These are phyloP conservation scores for Scopus umbretta DNA, from an alignment of 2,113 vertebrate genomes.

Conservation along the genomic window DNA sequence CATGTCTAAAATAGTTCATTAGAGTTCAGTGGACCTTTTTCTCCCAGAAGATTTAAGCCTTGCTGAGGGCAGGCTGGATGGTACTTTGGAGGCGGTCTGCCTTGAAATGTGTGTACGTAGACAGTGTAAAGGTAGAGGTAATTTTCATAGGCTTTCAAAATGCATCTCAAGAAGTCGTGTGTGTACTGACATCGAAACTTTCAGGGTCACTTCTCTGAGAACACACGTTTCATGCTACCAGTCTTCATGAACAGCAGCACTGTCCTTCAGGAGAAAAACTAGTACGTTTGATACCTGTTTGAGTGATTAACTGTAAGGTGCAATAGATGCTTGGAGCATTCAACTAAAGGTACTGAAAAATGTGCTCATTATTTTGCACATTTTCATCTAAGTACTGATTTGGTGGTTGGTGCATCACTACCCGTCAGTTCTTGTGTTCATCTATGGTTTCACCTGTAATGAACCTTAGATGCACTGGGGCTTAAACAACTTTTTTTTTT, in stretches of 20 bases:
- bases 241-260: neutral
- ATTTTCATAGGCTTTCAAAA: neutral
- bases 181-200: neutral
- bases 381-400: neutral
- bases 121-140: neutral
- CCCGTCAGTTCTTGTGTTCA: neutral
- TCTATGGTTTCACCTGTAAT: neutral
- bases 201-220: neutral
- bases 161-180: neutral
- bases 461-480: neutral
- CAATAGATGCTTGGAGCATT: neutral
- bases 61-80: neutral
- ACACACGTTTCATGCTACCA: neutral
- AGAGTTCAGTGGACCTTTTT: neutral
- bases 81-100: neutral
- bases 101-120: neutral
- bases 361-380: neutral
- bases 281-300: neutral
- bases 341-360: neutral
- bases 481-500: neutral
- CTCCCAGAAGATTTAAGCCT: neutral
- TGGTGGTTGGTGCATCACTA: neutral
- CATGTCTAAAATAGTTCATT: neutral
- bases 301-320: neutral
- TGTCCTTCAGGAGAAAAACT: neutral